Conservation (phyloP, 2,113 vertebrate species). For the Origma solitaria region DNA sequence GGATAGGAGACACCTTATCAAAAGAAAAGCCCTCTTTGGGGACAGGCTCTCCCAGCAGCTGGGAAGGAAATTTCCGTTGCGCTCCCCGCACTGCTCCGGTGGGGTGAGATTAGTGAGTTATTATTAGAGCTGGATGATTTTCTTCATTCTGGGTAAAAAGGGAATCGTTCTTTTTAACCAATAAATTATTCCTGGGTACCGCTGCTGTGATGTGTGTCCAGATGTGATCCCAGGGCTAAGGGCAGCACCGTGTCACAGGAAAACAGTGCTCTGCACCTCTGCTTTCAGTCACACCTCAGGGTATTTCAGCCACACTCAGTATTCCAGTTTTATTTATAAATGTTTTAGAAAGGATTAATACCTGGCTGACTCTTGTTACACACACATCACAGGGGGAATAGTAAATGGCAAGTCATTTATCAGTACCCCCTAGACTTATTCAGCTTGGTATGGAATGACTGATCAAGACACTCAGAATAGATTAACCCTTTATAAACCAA, state of each 20-base stretch:
- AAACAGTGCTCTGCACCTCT: neutral
- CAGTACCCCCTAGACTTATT: neutral
- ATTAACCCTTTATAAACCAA: conserved; percentile 11
- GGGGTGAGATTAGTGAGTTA: neutral
- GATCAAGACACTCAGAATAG: neutral
- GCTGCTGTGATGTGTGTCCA: neutral
- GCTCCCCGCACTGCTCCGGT: neutral
- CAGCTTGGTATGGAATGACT: neutral
- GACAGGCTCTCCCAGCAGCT: neutral
- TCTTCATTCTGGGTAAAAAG: neutral
- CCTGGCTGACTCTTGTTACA: neutral
- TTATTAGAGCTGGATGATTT: neutral
- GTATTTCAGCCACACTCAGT: neutral
- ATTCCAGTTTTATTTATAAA: neutral
- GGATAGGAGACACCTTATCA: conserved; percentile 66
- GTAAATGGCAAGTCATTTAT: neutral
- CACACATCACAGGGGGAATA: neutral
- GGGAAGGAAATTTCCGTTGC: conserved; percentile 14
- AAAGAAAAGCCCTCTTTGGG: conserved; percentile 52
- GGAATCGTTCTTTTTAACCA: neutral
- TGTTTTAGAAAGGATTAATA: neutral
- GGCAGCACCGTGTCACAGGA: neutral
- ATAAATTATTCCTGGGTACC: neutral
- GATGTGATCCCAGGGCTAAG: neutral
- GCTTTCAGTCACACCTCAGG: neutral